A percentile compares a stretch with the other conserved stretches of the same genome.
Conservation (phyloP, 2,113 vertebrate species). For the Megaceryle torquata region DNA sequence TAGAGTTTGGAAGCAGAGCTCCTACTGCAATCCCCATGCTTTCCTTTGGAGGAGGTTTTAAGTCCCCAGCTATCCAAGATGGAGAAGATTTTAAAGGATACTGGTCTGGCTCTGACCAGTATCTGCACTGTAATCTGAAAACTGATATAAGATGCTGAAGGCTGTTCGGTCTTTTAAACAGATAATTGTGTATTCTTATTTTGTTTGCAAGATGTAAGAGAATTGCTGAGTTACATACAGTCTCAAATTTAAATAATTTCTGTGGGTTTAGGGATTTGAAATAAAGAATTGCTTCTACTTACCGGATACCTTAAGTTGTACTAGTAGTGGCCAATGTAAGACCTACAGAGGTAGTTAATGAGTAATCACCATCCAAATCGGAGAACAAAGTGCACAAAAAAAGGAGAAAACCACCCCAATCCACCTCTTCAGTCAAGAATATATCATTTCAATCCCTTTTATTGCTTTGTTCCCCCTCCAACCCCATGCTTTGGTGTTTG, state of each 20-base stretch:
- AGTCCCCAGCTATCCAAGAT: not conserved
- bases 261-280: not conserved
- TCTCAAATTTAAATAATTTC: not conserved
- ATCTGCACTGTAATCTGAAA: not conserved
- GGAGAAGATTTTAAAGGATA: not conserved
- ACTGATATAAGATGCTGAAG: not conserved
- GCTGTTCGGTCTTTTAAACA: not conserved
- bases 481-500: not conserved
- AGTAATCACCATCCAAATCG: fast-evolving
- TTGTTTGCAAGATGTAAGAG: not conserved
- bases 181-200: not conserved
- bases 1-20: not conserved
- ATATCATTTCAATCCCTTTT: not conserved
- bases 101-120: not conserved
- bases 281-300: not conserved
- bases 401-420: fast-evolving
- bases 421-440: fast-evolving
- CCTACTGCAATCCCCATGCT: fast-evolving
- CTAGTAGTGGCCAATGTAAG: fast-evolving
- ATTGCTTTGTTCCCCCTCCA: not conserved
- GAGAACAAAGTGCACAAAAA: not conserved
- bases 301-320: fast-evolving
- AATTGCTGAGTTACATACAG: not conserved
- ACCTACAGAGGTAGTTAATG: fast-evolving
- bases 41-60: not conserved